Base-by-base conservation (phyloP, 2,797 vertebrate genomes). In the Ibycter americanus region DNA sequence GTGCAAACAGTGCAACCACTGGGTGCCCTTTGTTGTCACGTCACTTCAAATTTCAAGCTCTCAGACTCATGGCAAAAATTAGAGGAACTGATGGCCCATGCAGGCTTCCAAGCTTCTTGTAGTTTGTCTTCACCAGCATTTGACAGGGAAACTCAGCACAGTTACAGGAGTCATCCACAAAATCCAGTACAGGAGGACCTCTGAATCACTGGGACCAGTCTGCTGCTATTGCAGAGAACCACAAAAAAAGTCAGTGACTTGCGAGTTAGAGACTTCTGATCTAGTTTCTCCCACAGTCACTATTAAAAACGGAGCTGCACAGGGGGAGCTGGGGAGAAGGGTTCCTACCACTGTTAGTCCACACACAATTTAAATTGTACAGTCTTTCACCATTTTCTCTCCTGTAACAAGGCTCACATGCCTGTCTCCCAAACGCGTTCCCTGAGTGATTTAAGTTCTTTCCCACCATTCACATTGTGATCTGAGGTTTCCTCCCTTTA, bases 401-500 rank as follows among this genome's bases (percentile, higher is more conserved):
- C n/a, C 71, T 40, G 36, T 22, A 80, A 66, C 63, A 79, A 77
- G 85, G 83, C 31, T 59, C n/a, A 22, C 56, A 52, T 1, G 52
- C 61, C 47, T 55, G 61, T 38, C 72, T 88, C 87, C 65, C 73
- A 42, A 72, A 93, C 1, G 5, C 40, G 21, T 65, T 90, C 70
- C 80, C 56, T 78, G 65, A 78, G 56, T n/a, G n/a, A 90, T 44
- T 83, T 22, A 38, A 72, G 42, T 67, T 68, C 61, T 93, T 91
- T 96, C 83, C 56, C 77, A 82, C 26, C 19, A 72, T 90, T 93
- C 72, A 74, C 36, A 74, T 20, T 65, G 44, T 76, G 76, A 96
- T 71, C 80, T 77, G 67, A 87, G 71, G 63, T 62, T 85, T 96
- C 82, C 65, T 82, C 71, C 85, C 72, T 95, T 78, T 77, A 88